Conservation (phyloP, 2,888 invertebrate species). For the Cephus nigrinus region DNA sequence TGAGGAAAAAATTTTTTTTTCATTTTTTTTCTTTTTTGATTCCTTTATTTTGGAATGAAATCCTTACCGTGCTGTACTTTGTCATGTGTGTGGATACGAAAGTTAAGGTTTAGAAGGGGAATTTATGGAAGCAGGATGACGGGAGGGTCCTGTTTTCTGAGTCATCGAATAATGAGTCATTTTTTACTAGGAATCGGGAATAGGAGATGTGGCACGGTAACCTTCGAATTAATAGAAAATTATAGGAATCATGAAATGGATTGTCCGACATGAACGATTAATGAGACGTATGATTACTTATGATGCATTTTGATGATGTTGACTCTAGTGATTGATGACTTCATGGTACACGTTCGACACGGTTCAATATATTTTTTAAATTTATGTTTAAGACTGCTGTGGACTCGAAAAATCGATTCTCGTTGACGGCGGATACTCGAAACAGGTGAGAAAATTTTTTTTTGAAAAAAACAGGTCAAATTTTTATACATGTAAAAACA, state of each 20-base stretch:
- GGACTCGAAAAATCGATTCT: slow-evolving; percentile 35
- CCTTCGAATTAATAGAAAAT: not conserved
- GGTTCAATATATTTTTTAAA: not conserved
- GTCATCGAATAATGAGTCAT: not conserved
- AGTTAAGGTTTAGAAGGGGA: not conserved
- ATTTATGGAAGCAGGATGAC: not conserved
- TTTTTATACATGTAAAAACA: not conserved
- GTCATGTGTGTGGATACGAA: not conserved
- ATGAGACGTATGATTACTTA: not conserved
- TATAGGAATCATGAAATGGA: not conserved
- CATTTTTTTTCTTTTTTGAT: not conserved
- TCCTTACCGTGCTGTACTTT: not conserved
- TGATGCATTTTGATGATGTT: not conserved
- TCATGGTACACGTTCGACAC: not conserved
- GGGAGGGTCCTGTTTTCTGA: not conserved
- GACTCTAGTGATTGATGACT: not conserved
- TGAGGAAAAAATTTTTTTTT: accelerated
- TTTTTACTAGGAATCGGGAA: not conserved
- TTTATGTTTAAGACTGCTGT: slow-evolving; percentile 45
- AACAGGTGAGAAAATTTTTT: slow-evolving; percentile 15
- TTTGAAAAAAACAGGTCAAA: slow-evolving; percentile 6
- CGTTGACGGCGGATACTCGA: slow-evolving; percentile 26
- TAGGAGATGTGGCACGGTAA: not conserved
- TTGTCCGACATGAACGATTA: not conserved
- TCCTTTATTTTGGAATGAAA: not conserved